These are phyloP conservation scores for Clinocottus analis DNA, from an alignment of 2,113 vertebrate genomes.

Conservation along the genomic window DNA sequence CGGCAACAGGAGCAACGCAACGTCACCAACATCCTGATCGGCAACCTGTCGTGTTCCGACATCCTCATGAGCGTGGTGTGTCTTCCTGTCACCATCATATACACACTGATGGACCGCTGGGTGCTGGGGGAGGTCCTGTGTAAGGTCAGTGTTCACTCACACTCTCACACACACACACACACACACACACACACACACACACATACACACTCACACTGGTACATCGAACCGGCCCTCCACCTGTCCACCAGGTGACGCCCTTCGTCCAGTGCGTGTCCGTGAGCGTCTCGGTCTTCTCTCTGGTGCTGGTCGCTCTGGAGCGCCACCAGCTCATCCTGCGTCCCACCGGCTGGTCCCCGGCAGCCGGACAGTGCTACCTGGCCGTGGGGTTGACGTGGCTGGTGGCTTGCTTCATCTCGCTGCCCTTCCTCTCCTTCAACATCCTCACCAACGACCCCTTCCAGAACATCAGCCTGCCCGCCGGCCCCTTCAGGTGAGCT, in stretches of 20 bases:
- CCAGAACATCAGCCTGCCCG: constrained; percentile 80
- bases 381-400: constrained; percentile 81
- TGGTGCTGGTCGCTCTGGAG: constrained; percentile 84
- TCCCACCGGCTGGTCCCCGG: constrained; percentile 84
- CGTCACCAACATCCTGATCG: constrained; percentile 85
- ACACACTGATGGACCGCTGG: constrained; percentile 86
- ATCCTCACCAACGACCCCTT: constrained; percentile 81
- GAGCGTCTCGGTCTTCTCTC: constrained; percentile 82
- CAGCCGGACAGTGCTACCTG: constrained; percentile 80
- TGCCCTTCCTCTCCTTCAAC: constrained; percentile 84
- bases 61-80: constrained; percentile 85
- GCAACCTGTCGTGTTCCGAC: constrained; percentile 85
- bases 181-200: neutral
- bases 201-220: neutral
- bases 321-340: constrained; percentile 85
- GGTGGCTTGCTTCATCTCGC: constrained; percentile 79
- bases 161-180: neutral
- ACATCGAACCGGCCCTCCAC: neutral
- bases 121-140: constrained; percentile 82
- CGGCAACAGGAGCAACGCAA: constrained; percentile 82
- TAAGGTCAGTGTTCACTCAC: constrained; percentile 53
- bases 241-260: constrained; percentile 75
- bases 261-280: constrained; percentile 84
- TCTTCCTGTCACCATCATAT: constrained; percentile 83
- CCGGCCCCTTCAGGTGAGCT: constrained; percentile 76